Conservation (phyloP, 2,113 vertebrate genomes). For the Bos taurus region ARS-UCD2.0 NC_037338.1:14949001-14949500, state of each 20-base stretch:
- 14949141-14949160: background rate
- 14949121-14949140: background rate
- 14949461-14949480: no score
- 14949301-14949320: background rate
- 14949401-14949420: background rate
- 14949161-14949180: background rate
- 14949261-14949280: background rate
- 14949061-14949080: background rate
- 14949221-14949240: background rate
- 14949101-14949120: background rate
- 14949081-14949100: background rate
- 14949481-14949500: no score
- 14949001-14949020: background rate
- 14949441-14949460: background rate
- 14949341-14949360: background rate
- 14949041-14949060: background rate
- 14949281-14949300: background rate
- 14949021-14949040: background rate
- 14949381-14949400: background rate
- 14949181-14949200: background rate
- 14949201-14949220: background rate
- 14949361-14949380: background rate
- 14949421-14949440: background rate
- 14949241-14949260: background rate
- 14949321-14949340: background rate